A percentile compares a stretch with the other conserved stretches of the same genome.
Evolutionary conservation across 2,113 vertebrate genomes (phyloP).

Genomic region (Brachyistius frenatus): DNA sequence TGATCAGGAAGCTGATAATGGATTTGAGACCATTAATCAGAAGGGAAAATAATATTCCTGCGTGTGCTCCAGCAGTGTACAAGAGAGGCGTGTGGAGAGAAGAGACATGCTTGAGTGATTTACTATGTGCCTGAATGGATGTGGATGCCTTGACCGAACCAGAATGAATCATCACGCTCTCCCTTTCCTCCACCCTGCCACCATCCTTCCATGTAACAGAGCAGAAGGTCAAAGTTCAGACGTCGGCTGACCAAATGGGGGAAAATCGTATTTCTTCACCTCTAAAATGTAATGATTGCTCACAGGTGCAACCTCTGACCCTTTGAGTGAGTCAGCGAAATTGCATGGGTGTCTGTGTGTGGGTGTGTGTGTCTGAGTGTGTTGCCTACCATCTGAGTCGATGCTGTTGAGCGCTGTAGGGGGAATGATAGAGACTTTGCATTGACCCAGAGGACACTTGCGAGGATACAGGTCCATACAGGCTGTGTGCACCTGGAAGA

Average conservation of each 20-base stretch:
- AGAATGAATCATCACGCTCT: neutral
- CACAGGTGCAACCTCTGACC: conserved; percentile 32
- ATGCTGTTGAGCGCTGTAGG: conserved; percentile 99
- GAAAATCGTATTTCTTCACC: conserved; percentile 36
- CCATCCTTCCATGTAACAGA: neutral
- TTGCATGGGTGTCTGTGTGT: conserved; percentile 9
- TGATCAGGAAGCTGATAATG: no score
- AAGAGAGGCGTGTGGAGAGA: no score
- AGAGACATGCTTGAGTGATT: neutral
- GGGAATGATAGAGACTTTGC: conserved; percentile 98
- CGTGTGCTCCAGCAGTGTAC: no score
- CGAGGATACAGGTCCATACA: conserved; percentile 95
- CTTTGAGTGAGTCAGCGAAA: neutral
- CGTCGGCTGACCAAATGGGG: neutral
- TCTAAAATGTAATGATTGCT: conserved; percentile 17
- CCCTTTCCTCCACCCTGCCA: no score
- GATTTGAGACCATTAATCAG: no score
- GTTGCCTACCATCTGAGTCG: conserved; percentile 94
- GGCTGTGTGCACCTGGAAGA: conserved; percentile 92
- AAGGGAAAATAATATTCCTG: no score
- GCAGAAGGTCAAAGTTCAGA: conserved; percentile 40
- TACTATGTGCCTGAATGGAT: neutral
- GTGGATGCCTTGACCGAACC: neutral
- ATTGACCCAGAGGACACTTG: conserved; percentile 97
- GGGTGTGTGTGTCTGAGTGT: neutral